Conservation (phyloP, 2,797 vertebrate genomes). For the Sebastiscus tertius region DNA sequence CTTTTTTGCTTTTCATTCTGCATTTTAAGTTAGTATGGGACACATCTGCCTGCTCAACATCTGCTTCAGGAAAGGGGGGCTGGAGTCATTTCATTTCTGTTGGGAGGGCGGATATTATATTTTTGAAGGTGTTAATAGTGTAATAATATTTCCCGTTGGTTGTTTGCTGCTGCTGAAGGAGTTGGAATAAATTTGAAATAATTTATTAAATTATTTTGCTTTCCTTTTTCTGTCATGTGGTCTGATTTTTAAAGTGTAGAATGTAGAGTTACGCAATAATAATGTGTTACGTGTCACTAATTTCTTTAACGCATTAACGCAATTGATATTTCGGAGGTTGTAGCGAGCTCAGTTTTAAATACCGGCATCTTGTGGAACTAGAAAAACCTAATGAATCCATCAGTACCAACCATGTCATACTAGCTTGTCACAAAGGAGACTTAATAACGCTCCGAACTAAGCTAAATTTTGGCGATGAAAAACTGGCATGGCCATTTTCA, state of each 20-base stretch:
- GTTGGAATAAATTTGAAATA: constrained; percentile 77
- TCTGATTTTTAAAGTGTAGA: not conserved
- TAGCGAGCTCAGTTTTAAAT: too few relatives aligned
- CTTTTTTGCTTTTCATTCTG: constrained; percentile 27
- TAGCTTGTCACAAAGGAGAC: too few relatives aligned
- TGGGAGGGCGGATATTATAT: constrained; percentile 42
- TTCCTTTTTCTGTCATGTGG: constrained; percentile 16
- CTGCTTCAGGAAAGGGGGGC: constrained; percentile 24
- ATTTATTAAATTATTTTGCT: constrained; percentile 79
- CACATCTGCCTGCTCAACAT: constrained; percentile 19
- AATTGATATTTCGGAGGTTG: too few relatives aligned
- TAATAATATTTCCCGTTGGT: constrained; percentile 62
- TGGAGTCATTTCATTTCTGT: constrained; percentile 31
- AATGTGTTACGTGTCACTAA: too few relatives aligned
- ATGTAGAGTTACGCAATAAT: not conserved
- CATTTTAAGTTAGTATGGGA: not conserved
- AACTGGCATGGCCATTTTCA: too few relatives aligned
- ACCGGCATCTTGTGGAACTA: too few relatives aligned
- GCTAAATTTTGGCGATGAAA: too few relatives aligned
- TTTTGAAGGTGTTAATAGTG: constrained; percentile 73
- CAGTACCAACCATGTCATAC: too few relatives aligned
- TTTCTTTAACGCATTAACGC: too few relatives aligned
- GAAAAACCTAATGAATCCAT: too few relatives aligned
- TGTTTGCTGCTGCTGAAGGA: constrained; percentile 63
- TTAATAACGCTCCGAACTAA: too few relatives aligned